Conservation (phyloP, 2,113 vertebrate genomes). For the Rhineura floridana region DNA sequence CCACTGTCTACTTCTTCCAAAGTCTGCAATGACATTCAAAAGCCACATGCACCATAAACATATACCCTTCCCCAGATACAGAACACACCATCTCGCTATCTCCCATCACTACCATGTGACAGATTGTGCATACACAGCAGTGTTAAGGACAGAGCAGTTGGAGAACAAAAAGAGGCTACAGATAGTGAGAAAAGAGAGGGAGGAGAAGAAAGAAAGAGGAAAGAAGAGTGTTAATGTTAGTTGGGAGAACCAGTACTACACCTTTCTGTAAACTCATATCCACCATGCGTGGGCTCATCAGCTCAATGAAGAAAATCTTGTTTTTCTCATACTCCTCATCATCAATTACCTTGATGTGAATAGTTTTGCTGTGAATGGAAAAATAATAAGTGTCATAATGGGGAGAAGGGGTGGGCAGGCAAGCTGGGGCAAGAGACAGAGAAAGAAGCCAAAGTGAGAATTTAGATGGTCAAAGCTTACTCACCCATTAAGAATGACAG, state of each 20-base stretch:
- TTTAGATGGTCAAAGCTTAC: constrained; percentile 67
- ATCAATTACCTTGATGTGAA: constrained; percentile 90
- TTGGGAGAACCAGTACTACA: constrained; percentile 83
- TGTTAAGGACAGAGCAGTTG: constrained; percentile 65
- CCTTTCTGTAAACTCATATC: constrained; percentile 90
- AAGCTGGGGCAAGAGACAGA: constrained; percentile 63
- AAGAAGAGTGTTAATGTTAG: constrained; percentile 74
- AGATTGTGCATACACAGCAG: constrained; percentile 63
- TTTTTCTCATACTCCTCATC: constrained; percentile 88
- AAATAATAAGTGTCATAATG: constrained; percentile 82
- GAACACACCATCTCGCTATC: neutral
- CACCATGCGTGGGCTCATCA: constrained; percentile 84
- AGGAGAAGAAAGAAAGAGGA: constrained; percentile 66
- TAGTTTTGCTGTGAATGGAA: constrained; percentile 86
- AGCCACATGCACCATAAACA: neutral
- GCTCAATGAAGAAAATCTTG: constrained; percentile 89
- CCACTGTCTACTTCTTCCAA: neutral
- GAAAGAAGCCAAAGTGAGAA: constrained; percentile 45
- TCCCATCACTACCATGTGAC: constrained; percentile 75
- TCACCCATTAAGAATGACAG: constrained; percentile 39
- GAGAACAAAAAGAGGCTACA: constrained; percentile 59
- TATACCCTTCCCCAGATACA: constrained; percentile 4
- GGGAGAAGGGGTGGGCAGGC: constrained; percentile 52
- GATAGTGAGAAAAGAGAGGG: constrained; percentile 44
- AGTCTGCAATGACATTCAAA: neutral